Percentiles rank a stretch among this genome's conserved stretches.
Evolutionary conservation across 2,113 vertebrate species (phyloP).

Genomic region (Synodontis membranacea): DNA sequence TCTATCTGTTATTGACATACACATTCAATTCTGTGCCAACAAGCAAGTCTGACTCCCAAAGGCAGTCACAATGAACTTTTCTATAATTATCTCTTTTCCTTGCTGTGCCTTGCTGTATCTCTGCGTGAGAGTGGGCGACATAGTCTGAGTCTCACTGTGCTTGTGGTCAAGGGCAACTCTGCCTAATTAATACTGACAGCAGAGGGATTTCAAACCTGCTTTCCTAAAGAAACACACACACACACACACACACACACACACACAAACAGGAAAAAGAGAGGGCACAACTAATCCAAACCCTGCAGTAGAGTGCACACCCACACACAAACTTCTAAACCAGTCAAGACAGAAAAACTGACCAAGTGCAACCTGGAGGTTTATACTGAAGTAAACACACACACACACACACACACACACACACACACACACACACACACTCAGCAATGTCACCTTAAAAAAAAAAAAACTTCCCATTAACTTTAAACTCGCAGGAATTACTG

Average conservation of each 20-base stretch:
- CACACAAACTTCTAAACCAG: slow-evolving; percentile 27
- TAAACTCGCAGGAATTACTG: too few species aligned
- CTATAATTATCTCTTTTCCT: slow-evolving; percentile 24
- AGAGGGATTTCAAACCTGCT: slow-evolving; percentile 30
- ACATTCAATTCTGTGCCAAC: background rate
- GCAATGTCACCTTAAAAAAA: slow-evolving; percentile 70
- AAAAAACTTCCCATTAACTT: slow-evolving; percentile 66
- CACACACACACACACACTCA: slow-evolving; percentile 60
- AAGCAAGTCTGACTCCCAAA: background rate
- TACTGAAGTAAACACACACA: slow-evolving; percentile 64
- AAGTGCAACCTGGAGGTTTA: slow-evolving; percentile 39
- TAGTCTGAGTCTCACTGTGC: slow-evolving; percentile 2
- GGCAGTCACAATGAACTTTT: slow-evolving; percentile 15
- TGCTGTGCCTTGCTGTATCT: background rate
- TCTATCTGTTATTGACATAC: background rate
- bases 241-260: slow-evolving; percentile 1
- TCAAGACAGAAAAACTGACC: background rate
- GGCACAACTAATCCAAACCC: background rate
- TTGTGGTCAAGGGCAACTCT: slow-evolving; percentile 43
- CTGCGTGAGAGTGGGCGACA: background rate
- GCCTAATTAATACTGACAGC: slow-evolving; percentile 67
- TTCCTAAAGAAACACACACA: background rate
- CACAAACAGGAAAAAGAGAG: background rate
- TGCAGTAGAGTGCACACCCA: background rate
- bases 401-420: too few species aligned